Conservation (phyloP, 2,113 vertebrate species). For the Xiphorhynchus elegans region DNA sequence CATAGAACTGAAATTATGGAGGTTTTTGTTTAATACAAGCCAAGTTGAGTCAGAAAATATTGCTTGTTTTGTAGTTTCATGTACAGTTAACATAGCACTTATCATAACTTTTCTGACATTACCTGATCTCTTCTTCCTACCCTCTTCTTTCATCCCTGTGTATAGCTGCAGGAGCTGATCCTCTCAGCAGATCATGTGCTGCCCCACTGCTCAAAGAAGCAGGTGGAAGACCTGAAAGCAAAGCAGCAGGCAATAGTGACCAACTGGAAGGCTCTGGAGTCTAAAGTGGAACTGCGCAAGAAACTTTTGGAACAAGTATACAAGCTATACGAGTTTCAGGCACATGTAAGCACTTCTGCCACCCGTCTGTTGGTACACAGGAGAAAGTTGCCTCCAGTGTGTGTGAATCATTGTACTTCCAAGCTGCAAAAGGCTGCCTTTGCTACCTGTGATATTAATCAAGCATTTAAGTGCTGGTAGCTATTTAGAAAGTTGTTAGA, state of each 20-base stretch:
- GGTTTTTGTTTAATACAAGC: neutral
- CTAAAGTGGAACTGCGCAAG: slow-evolving; percentile 69
- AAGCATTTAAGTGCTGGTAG: neutral
- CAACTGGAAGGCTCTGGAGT: slow-evolving; percentile 81
- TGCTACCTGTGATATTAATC: neutral
- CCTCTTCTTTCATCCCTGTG: neutral
- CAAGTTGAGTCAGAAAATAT: neutral
- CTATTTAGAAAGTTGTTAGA: neutral
- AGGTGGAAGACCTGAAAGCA: slow-evolving; percentile 69
- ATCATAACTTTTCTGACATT: neutral
- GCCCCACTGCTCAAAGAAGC: slow-evolving; percentile 57
- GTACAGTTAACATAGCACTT: neutral
- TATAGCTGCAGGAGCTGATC: slow-evolving; percentile 85
- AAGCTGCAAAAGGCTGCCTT: neutral
- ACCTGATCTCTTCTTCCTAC: neutral
- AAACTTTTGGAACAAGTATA: slow-evolving; percentile 72
- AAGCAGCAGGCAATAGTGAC: slow-evolving; percentile 80
- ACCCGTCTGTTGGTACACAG: neutral
- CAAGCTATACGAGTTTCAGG: slow-evolving; percentile 78
- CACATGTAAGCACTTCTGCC: slow-evolving; percentile 70
- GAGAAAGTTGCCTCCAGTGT: neutral
- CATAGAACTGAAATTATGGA: neutral
- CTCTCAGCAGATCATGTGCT: slow-evolving; percentile 66
- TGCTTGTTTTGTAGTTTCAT: neutral
- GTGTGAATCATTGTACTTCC: neutral